These are phyloP conservation scores for Rhipidura dahli DNA, from an alignment of 2,113 vertebrate species.

Conservation along the genomic window DNA sequence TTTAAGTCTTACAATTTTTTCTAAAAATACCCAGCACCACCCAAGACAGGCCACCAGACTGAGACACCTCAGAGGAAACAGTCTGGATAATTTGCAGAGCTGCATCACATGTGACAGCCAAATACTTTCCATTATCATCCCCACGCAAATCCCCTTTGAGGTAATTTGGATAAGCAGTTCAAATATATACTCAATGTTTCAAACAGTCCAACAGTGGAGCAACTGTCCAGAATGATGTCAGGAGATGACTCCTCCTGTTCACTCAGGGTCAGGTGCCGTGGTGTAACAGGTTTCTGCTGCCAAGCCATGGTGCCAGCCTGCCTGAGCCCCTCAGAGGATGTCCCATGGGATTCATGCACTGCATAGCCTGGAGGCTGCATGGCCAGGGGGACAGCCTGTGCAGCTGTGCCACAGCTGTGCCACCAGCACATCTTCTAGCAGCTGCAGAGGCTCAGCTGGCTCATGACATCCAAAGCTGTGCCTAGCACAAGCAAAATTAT, in stretches of 20 bases:
- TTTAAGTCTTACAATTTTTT: neutral
- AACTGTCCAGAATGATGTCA: neutral
- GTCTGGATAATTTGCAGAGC: neutral
- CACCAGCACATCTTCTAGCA: neutral
- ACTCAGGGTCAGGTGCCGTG: neutral
- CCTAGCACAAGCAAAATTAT: neutral
- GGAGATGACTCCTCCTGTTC: neutral
- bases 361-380: neutral
- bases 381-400: neutral
- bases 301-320: neutral
- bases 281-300: neutral
- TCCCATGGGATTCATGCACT: rapidly evolving
- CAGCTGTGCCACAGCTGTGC: neutral
- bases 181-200: neutral
- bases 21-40: neutral
- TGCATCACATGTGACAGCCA: neutral
- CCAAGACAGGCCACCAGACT: neutral
- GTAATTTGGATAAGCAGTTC: neutral
- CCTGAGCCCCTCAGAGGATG: rapidly evolving
- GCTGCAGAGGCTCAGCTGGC: neutral
- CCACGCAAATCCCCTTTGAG: neutral
- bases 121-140: neutral
- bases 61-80: neutral
- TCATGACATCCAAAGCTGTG: neutral
- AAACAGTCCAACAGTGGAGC: neutral